Evolutionary conservation across 2,113 vertebrate genomes (phyloP).

Genomic region (Psophia crepitans): DNA sequence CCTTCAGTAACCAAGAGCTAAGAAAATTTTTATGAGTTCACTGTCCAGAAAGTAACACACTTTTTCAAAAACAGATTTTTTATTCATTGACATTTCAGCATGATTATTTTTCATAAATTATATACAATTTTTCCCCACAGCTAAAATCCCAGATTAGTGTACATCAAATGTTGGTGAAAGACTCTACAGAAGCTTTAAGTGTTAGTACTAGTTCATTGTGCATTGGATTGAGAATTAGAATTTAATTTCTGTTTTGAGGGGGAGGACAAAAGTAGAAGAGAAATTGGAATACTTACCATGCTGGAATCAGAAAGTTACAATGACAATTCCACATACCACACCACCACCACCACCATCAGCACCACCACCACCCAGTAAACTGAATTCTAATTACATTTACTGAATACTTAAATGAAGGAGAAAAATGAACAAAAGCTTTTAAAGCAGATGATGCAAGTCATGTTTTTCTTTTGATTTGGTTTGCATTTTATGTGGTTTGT

Average conservation of each 20-base stretch:
- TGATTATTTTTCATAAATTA: not conserved
- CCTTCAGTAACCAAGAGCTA: not conserved
- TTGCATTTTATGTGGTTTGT: conserved; percentile 19
- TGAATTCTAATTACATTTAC: not conserved
- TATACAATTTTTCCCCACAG: not conserved
- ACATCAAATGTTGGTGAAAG: not conserved
- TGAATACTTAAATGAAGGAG: not conserved
- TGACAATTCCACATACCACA: too few species aligned
- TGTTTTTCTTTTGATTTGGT: conserved; percentile 24
- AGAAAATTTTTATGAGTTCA: not conserved
- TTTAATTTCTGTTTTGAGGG: not conserved
- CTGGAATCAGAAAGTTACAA: not conserved
- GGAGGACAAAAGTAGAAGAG: not conserved
- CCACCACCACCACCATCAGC: too few species aligned
- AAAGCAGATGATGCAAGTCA: not conserved
- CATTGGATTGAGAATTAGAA: not conserved
- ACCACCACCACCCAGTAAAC: not conserved
- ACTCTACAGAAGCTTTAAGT: not conserved
- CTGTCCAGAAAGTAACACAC: not conserved
- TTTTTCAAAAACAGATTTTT: not conserved
- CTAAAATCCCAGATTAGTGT: not conserved
- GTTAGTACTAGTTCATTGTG: not conserved
- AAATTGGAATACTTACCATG: not conserved
- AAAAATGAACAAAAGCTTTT: conserved; percentile 11
- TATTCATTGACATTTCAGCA: not conserved